Percentiles rank a stretch among this genome's conserved stretches.
Evolutionary conservation across 2,888 invertebrate species (phyloP).

Genomic region (Eurois occulta): DNA sequence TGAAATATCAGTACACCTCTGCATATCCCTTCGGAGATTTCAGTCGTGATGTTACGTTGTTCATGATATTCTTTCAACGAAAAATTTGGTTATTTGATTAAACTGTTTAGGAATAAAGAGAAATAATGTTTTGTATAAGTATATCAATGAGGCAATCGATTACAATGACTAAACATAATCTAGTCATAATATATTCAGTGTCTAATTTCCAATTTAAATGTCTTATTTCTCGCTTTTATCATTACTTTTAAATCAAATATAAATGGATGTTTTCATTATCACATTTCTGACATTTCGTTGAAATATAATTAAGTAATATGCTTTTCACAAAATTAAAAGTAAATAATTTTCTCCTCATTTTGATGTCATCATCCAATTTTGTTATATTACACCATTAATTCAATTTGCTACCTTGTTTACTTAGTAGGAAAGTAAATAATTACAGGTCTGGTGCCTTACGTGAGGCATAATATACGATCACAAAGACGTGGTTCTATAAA

Average conservation of each 20-base stretch:
- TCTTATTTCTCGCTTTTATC: not conserved
- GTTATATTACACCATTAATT: constrained; percentile 18
- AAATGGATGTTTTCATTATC: not conserved
- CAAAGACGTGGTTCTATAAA: constrained; percentile 10
- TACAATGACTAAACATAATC: not conserved
- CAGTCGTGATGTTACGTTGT: not conserved
- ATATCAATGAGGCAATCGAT: not conserved
- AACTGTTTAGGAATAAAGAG: not conserved
- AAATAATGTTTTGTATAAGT: too few relatives aligned
- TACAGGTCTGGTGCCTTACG: constrained; percentile 11
- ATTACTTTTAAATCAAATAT: constrained; percentile 5
- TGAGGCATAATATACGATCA: constrained; percentile 4
- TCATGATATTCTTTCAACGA: not conserved
- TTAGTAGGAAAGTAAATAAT: constrained; percentile 17
- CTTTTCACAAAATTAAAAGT: constrained; percentile 23
- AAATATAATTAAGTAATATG: not conserved
- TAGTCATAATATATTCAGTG: not conserved
- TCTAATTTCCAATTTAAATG: not conserved
- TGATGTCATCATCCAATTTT: not conserved
- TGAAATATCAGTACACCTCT: not conserved
- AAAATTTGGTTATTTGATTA: not conserved
- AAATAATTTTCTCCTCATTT: constrained; percentile 18
- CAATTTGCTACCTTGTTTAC: constrained; percentile 18
- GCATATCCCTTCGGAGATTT: not conserved
- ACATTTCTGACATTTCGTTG: not conserved